phyloP scores from a whole-genome alignment of 1,140 invertebrate species.

The Maconellicoccus hirsutus region DNA sequence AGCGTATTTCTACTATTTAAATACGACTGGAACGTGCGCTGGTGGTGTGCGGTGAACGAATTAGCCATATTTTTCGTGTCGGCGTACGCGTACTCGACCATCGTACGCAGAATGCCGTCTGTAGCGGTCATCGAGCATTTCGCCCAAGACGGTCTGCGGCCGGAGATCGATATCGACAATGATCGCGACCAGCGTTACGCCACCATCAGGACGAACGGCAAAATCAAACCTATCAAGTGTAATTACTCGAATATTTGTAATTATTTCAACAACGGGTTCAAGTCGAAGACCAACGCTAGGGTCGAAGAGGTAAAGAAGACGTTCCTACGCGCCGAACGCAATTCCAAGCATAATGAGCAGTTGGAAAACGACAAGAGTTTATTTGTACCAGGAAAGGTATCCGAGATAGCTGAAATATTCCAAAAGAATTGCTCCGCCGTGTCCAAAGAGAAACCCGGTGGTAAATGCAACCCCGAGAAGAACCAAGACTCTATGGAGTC shows the following conservation, averaged over 20 bases:
- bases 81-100: conserved; percentile 10
- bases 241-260: neutral
- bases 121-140: conserved; percentile 8
- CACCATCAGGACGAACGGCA: neutral
- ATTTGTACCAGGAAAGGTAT: conserved; percentile 19
- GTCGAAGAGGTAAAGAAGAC: neutral
- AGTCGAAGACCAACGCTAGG: neutral
- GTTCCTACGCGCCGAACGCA: neutral
- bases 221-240: neutral
- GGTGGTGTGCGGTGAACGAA: conserved; percentile 4
- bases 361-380: neutral
- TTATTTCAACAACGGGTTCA: conserved; percentile 8
- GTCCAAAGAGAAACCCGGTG: neutral
- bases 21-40: neutral
- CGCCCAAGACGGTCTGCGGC: neutral
- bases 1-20: neutral
- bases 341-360: neutral
- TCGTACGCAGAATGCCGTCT: neutral
- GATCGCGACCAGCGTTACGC: neutral
- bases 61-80: conserved; percentile 11
- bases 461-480: neutral
- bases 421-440: neutral
- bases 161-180: neutral
- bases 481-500: conserved; percentile 21
- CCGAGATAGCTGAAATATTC: conserved; percentile 25